Conservation (phyloP, 2,113 vertebrate species). For the Neogale vison region DNA sequence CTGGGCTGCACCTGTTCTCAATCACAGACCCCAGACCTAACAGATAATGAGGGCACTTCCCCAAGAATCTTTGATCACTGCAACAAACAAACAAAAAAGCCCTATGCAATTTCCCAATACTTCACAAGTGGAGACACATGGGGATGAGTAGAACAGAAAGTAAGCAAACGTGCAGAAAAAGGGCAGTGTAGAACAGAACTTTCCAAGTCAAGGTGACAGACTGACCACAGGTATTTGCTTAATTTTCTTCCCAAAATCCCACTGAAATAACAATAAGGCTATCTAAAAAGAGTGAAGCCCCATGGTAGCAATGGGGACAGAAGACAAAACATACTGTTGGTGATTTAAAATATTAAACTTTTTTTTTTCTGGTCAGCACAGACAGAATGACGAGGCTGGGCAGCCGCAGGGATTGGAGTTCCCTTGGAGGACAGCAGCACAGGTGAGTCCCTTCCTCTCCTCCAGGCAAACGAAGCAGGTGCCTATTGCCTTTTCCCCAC, state of each 20-base stretch:
- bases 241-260: background rate
- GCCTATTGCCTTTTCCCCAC: background rate
- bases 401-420: rapidly evolving
- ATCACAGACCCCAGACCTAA: background rate
- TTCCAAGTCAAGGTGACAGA: background rate
- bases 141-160: background rate
- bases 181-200: background rate
- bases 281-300: background rate
- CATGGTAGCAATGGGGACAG: background rate
- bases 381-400: rapidly evolving
- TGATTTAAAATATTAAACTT: background rate
- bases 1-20: conserved; percentile 53
- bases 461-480: background rate
- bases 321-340: background rate
- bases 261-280: background rate
- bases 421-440: rapidly evolving
- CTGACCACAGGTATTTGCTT: background rate
- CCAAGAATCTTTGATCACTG: conserved; percentile 47
- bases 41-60: conserved; percentile 53
- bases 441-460: rapidly evolving
- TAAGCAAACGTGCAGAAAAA: background rate
- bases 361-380: background rate
- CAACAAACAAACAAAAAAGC: background rate
- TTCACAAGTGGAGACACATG: background rate
- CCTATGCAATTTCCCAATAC: background rate